A percentile compares a stretch with the other conserved stretches of the same genome.
Evolutionary conservation across 2,113 vertebrate genomes (phyloP).

Genomic region (Siniperca chuatsi): DNA sequence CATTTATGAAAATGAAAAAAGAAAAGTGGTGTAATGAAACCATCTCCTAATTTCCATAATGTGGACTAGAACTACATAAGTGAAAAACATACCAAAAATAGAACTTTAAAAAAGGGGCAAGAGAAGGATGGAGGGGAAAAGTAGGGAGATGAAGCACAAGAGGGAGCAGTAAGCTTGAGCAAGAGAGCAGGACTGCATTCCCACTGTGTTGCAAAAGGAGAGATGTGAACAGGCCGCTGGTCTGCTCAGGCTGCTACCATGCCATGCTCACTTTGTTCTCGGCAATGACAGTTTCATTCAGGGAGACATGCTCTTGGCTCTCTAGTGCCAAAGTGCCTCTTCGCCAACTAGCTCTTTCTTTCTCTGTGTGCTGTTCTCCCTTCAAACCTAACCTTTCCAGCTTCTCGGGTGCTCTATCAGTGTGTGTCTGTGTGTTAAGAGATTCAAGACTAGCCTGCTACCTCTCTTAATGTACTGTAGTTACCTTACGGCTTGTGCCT

Average conservation of each 20-base stretch:
- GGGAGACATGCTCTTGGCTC: conserved; percentile 55
- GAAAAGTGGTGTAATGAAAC: conserved; percentile 20
- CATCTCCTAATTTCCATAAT: conserved; percentile 32
- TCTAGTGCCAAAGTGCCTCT: conserved; percentile 52
- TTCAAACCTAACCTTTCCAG: conserved; percentile 50
- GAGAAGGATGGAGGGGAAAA: conserved; percentile 7
- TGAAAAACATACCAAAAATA: conserved; percentile 29
- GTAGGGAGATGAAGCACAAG: conserved; percentile 13
- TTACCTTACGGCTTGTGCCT: conserved; percentile 4
- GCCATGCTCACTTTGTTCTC: conserved; percentile 76
- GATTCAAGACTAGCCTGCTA: conserved; percentile 1
- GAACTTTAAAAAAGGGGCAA: conserved; percentile 8
- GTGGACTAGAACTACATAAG: conserved; percentile 5
- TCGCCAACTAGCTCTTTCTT: conserved; percentile 45
- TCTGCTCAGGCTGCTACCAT: conserved; percentile 59
- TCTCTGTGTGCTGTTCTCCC: conserved; percentile 49
- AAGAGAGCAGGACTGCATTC: conserved; percentile 42
- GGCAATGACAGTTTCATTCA: conserved; percentile 74
- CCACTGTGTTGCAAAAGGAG: conserved; percentile 62
- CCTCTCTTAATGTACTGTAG: conserved; percentile 19
- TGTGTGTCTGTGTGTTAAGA: neutral
- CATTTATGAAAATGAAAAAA: conserved; percentile 8
- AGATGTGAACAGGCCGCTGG: conserved; percentile 66
- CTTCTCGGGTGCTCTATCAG: neutral
- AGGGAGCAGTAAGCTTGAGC: conserved; percentile 24